Base-by-base conservation (phyloP, 2,113 vertebrate species). In the cattle (Bos taurus) region DNA sequence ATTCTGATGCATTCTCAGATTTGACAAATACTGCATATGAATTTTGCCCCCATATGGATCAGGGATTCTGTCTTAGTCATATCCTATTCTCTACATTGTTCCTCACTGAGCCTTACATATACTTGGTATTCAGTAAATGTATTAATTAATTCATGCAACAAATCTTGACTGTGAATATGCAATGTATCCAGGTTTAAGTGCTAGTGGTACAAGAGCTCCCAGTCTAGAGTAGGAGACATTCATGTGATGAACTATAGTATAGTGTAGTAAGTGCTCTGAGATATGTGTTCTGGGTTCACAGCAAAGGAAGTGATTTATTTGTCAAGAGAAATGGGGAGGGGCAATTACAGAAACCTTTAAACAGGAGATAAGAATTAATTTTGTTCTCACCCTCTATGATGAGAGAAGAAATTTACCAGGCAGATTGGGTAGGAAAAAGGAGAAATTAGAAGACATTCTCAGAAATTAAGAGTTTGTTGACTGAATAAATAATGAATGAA, bases 381-480 rank as follows among this genome's bases (percentile, higher is more conserved):
- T 86, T 64, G 36, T 36, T 43, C 26, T 87, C 48, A 87, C 16
- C 23, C 17, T 80, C n/a, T 80, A 95, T 33, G 57, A 80, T 80
- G n/a, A 78, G 57, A 85, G 36, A 91, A 91, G 81, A 26, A 86
- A 95, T 64, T 86, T 80, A 91, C 28, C 56, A 80, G 56, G 57
- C 30, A 86, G 46, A 80, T 40, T 3, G 5, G 23, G 36, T 36
- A 80, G 28, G 82, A 17, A 77, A 86, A 91, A 43, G 46, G 64
- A 48, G 11, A 80, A 80, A 91, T 80, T 86, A n/a, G 82, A 95
- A 86, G 40, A 9, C 36, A 80, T 91, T 85, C 28, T 77, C 67
- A 95, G 82, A 95, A 78, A 91, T 95, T 91, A 59, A 71, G 40
- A 95, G 33, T 64, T 40, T 91, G 16, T 56, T 91, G 11, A 80